Evolutionary conservation across 2,113 vertebrate species (phyloP).

Genomic region (Percina caprodes): DNA sequence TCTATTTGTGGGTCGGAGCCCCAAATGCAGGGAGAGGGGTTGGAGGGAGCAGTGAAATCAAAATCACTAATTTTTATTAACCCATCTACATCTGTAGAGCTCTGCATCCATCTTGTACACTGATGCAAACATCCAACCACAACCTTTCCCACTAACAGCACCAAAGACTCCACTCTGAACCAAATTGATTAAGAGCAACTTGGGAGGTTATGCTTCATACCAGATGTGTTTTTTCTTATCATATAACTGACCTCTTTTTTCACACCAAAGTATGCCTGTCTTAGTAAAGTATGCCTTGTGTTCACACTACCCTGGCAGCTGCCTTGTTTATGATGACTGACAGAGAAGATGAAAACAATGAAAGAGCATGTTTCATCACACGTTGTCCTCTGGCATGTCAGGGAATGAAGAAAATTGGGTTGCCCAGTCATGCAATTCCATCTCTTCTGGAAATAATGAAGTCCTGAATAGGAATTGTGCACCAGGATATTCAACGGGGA

Average conservation of each 20-base stretch:
- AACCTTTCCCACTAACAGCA: neutral
- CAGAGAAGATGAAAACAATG: slow-evolving; percentile 18
- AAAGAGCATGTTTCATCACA: slow-evolving; percentile 11
- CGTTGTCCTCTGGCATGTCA: slow-evolving; percentile 12
- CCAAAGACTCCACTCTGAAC: neutral
- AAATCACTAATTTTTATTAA: neutral
- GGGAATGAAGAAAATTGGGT: slow-evolving; percentile 38
- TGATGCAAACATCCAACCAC: neutral
- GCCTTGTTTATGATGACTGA: neutral
- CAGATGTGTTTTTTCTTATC: neutral
- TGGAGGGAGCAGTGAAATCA: neutral
- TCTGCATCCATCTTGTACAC: neutral
- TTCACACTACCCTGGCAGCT: neutral
- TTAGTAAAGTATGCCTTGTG: neutral
- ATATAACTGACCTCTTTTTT: neutral
- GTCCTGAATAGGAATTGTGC: slow-evolving; percentile 25
- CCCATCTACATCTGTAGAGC: neutral
- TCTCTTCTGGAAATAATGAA: slow-evolving; percentile 34
- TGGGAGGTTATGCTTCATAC: neutral
- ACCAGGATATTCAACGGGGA: slow-evolving; percentile 30
- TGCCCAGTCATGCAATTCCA: slow-evolving; percentile 29
- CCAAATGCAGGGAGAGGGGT: no score
- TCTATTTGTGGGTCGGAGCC: no score
- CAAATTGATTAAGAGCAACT: neutral
- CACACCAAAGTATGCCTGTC: neutral